A percentile compares a stretch with the other conserved stretches of the same genome.
Conservation (phyloP, 2,113 vertebrate species). For the Sorex araneus region DNA sequence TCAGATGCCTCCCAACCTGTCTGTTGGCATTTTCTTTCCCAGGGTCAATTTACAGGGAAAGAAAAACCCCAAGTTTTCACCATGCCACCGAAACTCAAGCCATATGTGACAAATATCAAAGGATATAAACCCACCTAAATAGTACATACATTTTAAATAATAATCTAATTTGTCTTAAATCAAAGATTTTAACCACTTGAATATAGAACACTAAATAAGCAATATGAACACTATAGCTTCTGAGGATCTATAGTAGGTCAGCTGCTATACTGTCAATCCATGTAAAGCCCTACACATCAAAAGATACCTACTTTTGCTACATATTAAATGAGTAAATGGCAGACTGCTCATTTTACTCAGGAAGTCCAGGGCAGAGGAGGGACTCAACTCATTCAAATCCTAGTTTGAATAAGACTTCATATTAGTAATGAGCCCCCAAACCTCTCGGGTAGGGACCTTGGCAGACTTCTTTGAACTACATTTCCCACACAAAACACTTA, state of each 20-base stretch:
- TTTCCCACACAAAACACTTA: background rate
- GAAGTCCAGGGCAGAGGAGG: background rate
- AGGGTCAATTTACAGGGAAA: background rate
- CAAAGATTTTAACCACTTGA: constrained; percentile 1
- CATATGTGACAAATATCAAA: background rate
- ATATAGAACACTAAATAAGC: constrained; percentile 24
- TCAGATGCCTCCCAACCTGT: background rate
- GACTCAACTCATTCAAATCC: background rate
- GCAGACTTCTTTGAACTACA: background rate
- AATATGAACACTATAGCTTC: background rate
- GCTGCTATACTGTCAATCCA: background rate
- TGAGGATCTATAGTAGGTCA: background rate
- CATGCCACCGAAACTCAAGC: background rate
- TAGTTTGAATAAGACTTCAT: background rate
- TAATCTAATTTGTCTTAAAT: background rate
- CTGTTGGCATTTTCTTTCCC: background rate
- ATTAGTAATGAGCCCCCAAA: no score
- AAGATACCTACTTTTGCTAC: no score
- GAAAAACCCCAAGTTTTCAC: background rate
- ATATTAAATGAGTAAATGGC: background rate
- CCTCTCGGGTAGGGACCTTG: background rate
- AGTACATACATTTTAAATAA: background rate
- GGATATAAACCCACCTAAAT: background rate
- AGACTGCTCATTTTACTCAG: background rate
- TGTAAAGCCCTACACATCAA: background rate